phyloP scores from a whole-genome alignment of 2,797 vertebrate genomes.

The Clarias platycephalus region DNA sequence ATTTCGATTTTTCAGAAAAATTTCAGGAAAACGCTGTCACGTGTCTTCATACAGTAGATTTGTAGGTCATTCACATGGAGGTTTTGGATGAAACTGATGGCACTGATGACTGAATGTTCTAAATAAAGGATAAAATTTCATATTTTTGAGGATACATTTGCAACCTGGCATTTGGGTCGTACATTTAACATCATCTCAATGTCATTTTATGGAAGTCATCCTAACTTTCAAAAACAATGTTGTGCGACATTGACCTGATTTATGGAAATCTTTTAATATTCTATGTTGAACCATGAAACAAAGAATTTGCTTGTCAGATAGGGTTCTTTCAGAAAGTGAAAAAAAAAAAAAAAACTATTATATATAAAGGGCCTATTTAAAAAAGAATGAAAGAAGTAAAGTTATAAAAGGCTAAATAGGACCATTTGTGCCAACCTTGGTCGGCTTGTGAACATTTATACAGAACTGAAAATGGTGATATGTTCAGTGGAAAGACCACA shows the following conservation, averaged over 20 bases:
- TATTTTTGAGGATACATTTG: no score
- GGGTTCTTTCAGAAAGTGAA: neutral
- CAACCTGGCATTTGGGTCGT: no score
- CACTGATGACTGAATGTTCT: no score
- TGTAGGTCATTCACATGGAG: no score
- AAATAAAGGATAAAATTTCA: no score
- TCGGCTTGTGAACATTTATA: neutral
- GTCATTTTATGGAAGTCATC: no score
- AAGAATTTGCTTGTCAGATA: neutral
- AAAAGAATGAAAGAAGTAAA: neutral
- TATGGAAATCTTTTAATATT: neutral
- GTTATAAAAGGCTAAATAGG: neutral
- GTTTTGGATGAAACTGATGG: no score
- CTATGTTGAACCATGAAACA: neutral
- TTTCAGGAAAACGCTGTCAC: no score
- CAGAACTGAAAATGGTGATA: neutral
- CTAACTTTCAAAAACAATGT: no score
- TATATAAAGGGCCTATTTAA: neutral
- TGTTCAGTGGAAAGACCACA: neutral
- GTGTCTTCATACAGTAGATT: no score
- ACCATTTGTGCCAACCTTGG: neutral
- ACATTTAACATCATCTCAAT: no score
- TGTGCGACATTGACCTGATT: neutral
- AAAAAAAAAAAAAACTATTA: neutral
- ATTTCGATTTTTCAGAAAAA: no score